Percentiles rank a stretch among this genome's conserved stretches.
Conservation (phyloP, 2,888 invertebrate species). For the Gerris lacustris region DNA sequence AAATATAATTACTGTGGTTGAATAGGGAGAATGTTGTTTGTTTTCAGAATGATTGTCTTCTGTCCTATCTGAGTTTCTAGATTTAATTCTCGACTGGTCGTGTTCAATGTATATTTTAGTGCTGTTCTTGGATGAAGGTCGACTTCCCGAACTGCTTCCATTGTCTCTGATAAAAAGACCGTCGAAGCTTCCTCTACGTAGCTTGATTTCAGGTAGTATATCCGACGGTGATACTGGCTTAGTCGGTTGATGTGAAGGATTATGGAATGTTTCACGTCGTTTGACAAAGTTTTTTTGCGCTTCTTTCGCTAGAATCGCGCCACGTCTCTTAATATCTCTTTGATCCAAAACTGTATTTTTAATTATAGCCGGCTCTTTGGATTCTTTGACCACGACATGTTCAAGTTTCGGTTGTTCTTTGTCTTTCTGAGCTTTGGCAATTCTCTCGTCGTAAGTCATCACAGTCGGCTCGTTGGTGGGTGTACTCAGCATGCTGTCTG, state of each 20-base stretch:
- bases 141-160: slow-evolving; percentile 12
- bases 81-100: slow-evolving; percentile 23
- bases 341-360: background rate
- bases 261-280: slow-evolving; percentile 28
- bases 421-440: slow-evolving; percentile 28
- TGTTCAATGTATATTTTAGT: slow-evolving; percentile 27
- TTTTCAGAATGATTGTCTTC: slow-evolving; percentile 56
- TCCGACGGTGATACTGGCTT: slow-evolving; percentile 13
- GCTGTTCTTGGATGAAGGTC: slow-evolving; percentile 16
- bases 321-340: slow-evolving; percentile 16
- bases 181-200: slow-evolving; percentile 37
- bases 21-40: background rate
- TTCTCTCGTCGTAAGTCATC: background rate
- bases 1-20: background rate
- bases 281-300: slow-evolving; percentile 21
- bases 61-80: slow-evolving; percentile 67
- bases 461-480: slow-evolving; percentile 35
- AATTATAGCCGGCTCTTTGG: slow-evolving; percentile 5
- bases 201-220: slow-evolving; percentile 25
- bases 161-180: slow-evolving; percentile 35
- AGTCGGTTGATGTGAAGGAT: slow-evolving; percentile 14
- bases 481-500: slow-evolving; percentile 56
- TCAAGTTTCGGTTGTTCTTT: slow-evolving; percentile 9
- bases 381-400: background rate
- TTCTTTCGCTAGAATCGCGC: slow-evolving; percentile 16